A percentile compares a stretch with the other conserved stretches of the same genome.
These are phyloP conservation scores for Porites divaricata DNA, from an alignment of 92 coral and sea anemone species.

Conservation along the genomic window DNA sequence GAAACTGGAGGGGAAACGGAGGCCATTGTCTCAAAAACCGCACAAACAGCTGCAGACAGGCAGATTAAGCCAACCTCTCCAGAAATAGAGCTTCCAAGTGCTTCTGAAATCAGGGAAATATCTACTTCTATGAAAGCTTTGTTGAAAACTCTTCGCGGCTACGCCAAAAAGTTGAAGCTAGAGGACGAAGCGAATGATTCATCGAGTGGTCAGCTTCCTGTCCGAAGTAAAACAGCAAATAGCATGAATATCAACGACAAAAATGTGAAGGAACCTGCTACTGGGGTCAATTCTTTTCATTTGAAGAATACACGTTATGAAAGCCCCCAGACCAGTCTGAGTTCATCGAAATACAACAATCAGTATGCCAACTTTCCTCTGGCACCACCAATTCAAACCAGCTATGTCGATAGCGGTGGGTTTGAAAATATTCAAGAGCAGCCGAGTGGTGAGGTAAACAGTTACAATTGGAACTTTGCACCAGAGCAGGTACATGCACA, in stretches of 20 bases:
- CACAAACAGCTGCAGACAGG: neutral
- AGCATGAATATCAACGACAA: too few relatives aligned
- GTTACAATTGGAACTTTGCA: conserved; percentile 25
- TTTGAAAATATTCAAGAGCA: conserved; percentile 45
- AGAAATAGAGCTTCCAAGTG: conserved; percentile 24
- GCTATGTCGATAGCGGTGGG: conserved; percentile 24
- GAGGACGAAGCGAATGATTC: conserved; percentile 8
- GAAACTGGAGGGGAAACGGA: conserved; percentile 27
- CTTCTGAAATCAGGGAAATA: conserved; percentile 39
- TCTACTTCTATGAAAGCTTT: conserved; percentile 34
- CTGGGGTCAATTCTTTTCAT: neutral
- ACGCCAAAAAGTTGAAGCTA: conserved; percentile 19
- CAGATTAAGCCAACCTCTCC: neutral
- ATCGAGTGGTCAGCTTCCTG: neutral
- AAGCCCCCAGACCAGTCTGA: neutral
- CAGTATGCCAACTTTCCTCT: conserved; percentile 30
- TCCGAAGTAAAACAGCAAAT: conserved; percentile 18
- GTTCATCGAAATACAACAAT: neutral
- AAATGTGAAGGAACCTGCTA: neutral
- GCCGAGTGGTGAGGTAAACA: conserved; percentile 2
- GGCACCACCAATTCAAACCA: conserved; percentile 25
- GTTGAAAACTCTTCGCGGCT: conserved; percentile 29
- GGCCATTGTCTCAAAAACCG: conserved; percentile 29
- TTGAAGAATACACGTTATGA: neutral
- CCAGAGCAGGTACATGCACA: conserved; percentile 20